Evolutionary conservation across 2,797 vertebrate species (phyloP).

Genomic region (Cottoperca gobio): DNA sequence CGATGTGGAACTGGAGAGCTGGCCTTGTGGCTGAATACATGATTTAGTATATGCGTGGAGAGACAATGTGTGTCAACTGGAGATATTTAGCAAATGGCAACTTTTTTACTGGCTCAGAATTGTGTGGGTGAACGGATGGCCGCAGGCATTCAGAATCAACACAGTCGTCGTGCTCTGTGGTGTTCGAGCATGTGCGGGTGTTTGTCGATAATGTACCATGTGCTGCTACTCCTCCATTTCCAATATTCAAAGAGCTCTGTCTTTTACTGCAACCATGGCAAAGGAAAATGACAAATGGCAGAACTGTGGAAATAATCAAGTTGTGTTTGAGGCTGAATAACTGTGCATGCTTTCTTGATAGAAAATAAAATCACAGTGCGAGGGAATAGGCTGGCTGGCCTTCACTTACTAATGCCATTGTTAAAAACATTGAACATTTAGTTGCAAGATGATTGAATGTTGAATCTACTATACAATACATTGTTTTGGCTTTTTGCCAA

Average conservation of each 20-base stretch:
- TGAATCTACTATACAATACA: neutral
- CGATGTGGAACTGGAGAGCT: neutral
- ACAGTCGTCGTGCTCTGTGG: constrained; percentile 59
- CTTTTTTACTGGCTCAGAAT: constrained; percentile 61
- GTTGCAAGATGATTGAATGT: constrained; percentile 8
- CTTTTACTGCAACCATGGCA: constrained; percentile 81
- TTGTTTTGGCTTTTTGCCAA: neutral
- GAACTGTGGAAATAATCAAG: constrained; percentile 66
- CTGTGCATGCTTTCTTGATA: constrained; percentile 43
- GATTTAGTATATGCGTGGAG: constrained; percentile 38
- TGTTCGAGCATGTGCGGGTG: constrained; percentile 71
- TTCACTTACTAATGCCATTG: constrained; percentile 27
- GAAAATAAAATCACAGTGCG: constrained; percentile 49
- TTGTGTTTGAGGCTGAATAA: constrained; percentile 59
- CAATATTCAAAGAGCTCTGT: constrained; percentile 72
- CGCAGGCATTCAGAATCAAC: constrained; percentile 63
- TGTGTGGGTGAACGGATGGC: constrained; percentile 69
- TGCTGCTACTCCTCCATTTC: constrained; percentile 78
- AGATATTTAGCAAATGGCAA: constrained; percentile 72
- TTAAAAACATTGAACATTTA: constrained; percentile 23
- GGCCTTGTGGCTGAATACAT: constrained; percentile 18
- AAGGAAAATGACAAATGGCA: constrained; percentile 81
- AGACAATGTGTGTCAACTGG: constrained; percentile 61
- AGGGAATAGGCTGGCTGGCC: constrained; percentile 38
- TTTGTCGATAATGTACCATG: constrained; percentile 74